These are phyloP conservation scores for Hemicordylus capensis DNA, from an alignment of 2,113 vertebrate species.

Conservation along the genomic window DNA sequence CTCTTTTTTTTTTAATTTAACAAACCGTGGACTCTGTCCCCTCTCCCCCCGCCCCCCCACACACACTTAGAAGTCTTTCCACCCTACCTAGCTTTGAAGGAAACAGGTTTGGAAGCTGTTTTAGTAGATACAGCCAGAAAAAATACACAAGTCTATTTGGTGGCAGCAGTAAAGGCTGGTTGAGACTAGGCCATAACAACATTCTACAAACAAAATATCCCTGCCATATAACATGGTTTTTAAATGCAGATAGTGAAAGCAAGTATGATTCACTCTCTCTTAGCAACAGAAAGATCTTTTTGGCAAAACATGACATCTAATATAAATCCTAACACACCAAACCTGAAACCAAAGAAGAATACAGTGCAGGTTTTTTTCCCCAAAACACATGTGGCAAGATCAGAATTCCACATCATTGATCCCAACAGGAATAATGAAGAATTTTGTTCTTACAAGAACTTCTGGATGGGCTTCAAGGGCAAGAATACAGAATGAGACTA, in stretches of 20 bases:
- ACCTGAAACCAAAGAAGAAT: neutral
- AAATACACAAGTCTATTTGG: too few species aligned
- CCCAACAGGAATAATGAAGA: neutral
- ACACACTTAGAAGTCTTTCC: too few species aligned
- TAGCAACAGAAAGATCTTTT: neutral
- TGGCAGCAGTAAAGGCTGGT: too few species aligned
- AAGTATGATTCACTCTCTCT: conserved; percentile 10
- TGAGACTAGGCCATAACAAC: too few species aligned
- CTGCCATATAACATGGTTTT: neutral
- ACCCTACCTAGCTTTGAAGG: too few species aligned
- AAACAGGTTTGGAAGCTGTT: too few species aligned
- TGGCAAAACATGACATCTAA: neutral
- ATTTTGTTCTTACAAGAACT: neutral
- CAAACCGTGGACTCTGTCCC: too few species aligned
- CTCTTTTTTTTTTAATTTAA: too few species aligned
- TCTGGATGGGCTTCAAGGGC: neutral
- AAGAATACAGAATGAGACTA: neutral
- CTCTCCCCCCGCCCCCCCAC: too few species aligned
- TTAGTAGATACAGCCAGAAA: too few species aligned
- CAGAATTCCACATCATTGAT: neutral
- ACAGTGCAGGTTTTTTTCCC: too few species aligned
- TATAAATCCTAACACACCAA: neutral
- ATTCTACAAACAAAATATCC: neutral
- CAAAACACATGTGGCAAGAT: neutral
- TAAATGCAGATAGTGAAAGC: neutral